phyloP scores from a whole-genome alignment of 2,113 vertebrate species.

The Chaenocephalus aceratus region DNA sequence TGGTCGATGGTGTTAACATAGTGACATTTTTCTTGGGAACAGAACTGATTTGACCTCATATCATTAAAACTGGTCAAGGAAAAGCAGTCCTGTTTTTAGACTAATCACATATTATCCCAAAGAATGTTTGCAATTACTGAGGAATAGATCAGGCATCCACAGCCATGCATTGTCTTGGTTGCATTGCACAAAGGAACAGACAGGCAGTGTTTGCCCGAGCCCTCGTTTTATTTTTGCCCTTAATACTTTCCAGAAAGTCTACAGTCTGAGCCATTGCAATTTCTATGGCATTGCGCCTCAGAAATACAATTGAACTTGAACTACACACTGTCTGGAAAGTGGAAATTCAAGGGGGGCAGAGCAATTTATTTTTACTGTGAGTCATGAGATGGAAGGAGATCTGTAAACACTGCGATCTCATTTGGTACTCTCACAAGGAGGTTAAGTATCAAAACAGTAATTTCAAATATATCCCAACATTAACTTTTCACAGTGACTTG shows the following conservation, averaged over 20 bases:
- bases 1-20: neutral
- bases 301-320: constrained; percentile 32
- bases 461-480: neutral
- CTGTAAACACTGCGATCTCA: neutral
- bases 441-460: neutral
- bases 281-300: neutral
- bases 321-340: neutral
- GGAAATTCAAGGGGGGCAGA: neutral
- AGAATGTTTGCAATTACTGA: constrained; percentile 33
- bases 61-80: constrained; percentile 3
- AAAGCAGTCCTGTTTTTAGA: constrained; percentile 28
- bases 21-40: neutral
- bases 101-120: constrained; percentile 19
- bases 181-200: constrained; percentile 17
- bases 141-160: constrained; percentile 18
- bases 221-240: constrained; percentile 8
- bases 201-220: neutral
- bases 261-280: neutral
- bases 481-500: neutral
- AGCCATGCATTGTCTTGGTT: neutral
- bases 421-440: neutral
- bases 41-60: neutral
- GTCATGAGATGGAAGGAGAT: neutral
- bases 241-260: neutral
- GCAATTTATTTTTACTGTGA: neutral